Conservation (phyloP, 2,113 vertebrate species). For the Petromus typicus region DNA sequence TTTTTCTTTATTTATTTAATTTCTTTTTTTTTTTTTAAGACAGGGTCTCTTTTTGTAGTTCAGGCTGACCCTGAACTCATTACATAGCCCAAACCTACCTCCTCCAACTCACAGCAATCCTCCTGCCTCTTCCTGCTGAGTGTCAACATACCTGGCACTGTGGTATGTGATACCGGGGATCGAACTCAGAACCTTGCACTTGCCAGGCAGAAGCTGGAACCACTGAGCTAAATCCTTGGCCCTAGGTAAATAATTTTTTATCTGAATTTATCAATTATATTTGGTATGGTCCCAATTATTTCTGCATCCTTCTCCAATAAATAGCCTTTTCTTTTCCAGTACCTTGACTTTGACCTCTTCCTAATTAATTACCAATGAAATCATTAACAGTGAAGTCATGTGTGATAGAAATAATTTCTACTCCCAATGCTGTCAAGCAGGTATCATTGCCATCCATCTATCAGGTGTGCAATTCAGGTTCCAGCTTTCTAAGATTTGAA, state of each 20-base stretch:
- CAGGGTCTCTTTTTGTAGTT: too few relatives aligned
- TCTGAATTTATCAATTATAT: neutral
- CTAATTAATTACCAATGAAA: neutral
- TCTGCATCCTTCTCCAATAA: neutral
- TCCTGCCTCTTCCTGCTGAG: too few relatives aligned
- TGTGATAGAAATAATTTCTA: neutral
- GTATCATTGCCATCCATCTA: neutral
- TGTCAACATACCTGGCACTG: too few relatives aligned
- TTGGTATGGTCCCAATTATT: neutral
- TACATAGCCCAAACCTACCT: too few relatives aligned
- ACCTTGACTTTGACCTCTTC: neutral
- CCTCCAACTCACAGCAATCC: too few relatives aligned
- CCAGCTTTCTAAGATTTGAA: neutral
- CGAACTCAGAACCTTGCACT: too few relatives aligned
- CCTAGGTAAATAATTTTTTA: conserved; percentile 9
- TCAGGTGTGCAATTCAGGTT: neutral
- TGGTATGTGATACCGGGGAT: too few relatives aligned
- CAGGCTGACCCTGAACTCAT: too few relatives aligned
- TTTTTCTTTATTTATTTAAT: too few relatives aligned
- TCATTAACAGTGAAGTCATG: neutral
- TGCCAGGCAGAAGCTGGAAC: too few relatives aligned
- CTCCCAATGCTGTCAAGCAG: neutral
- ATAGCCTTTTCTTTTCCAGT: neutral
- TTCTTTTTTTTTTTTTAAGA: too few relatives aligned
- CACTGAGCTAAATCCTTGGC: too few relatives aligned